Evolutionary conservation across 92 coral and sea anemone genomes (phyloP).

Genomic region (Bergia puertoricense): DNA sequence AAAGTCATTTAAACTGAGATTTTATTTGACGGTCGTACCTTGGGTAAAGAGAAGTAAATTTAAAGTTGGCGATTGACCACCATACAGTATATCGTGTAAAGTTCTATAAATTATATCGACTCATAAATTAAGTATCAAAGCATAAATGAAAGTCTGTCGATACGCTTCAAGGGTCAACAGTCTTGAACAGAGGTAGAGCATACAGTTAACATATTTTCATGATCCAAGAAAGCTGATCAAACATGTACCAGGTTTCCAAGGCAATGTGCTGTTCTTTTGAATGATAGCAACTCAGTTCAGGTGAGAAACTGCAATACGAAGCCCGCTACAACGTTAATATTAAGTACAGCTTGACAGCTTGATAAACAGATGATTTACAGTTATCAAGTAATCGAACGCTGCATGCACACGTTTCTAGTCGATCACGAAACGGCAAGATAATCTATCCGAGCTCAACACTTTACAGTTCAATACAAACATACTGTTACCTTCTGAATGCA

Average conservation of each 20-base stretch:
- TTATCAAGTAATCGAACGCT: slow-evolving; percentile 1
- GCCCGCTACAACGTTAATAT: not conserved
- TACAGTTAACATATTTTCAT: too few relatives aligned
- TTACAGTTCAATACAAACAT: not conserved
- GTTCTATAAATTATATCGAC: too few relatives aligned
- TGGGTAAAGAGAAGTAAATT: too few relatives aligned
- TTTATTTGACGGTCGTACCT: too few relatives aligned
- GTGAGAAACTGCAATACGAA: not conserved
- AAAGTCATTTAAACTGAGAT: too few relatives aligned
- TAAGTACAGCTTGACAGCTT: not conserved
- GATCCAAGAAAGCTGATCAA: slow-evolving; percentile 3
- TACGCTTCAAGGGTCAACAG: too few relatives aligned
- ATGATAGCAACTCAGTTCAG: not conserved
- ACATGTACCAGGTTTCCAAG: not conserved
- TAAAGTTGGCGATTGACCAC: too few relatives aligned
- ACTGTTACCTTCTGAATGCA: slow-evolving; percentile 45
- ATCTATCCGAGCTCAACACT: not conserved
- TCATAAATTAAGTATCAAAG: too few relatives aligned
- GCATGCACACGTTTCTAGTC: not conserved
- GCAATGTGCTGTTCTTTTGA: slow-evolving; percentile 7
- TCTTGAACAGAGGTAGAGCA: too few relatives aligned
- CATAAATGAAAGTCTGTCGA: too few relatives aligned
- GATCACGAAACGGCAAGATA: not conserved
- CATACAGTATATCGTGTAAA: too few relatives aligned
- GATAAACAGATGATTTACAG: not conserved